Evolutionary conservation across 2,797 vertebrate species (phyloP).

Genomic region (Pseudochromis fuscus): DNA sequence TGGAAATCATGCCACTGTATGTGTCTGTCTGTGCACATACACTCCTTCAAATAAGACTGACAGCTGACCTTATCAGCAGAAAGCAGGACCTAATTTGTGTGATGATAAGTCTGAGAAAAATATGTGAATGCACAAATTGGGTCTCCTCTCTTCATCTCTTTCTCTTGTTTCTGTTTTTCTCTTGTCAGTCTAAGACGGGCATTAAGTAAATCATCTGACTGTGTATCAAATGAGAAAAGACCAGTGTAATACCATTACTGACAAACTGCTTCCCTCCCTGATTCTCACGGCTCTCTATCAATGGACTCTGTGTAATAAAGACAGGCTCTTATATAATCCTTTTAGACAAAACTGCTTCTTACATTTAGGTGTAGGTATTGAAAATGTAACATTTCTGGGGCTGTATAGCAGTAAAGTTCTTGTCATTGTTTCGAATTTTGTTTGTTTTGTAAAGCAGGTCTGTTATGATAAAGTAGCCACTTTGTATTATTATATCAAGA

Average conservation of each 20-base stretch:
- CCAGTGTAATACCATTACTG: constrained; percentile 51
- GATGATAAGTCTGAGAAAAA: constrained; percentile 77
- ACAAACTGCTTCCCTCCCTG: constrained; percentile 19
- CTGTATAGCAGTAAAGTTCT: too few species aligned
- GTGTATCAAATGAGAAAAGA: constrained; percentile 45
- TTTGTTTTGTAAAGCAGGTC: too few species aligned
- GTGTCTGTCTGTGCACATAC: constrained; percentile 39
- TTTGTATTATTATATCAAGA: too few species aligned
- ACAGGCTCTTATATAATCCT: background rate
- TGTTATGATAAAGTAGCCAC: too few species aligned
- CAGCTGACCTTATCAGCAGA: constrained; percentile 81
- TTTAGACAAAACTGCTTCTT: background rate
- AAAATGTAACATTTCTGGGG: background rate
- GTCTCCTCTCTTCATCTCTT: constrained; percentile 15
- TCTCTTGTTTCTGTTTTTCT: constrained; percentile 18
- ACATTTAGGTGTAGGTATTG: background rate
- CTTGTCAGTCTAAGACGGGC: constrained; percentile 22
- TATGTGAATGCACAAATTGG: constrained; percentile 59
- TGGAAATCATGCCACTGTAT: constrained; percentile 16
- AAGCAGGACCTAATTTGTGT: constrained; percentile 71
- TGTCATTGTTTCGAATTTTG: too few species aligned
- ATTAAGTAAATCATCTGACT: constrained; percentile 64
- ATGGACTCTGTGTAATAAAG: constrained; percentile 23
- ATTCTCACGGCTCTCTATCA: constrained; percentile 54
- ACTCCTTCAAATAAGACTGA: constrained; percentile 69